Base-by-base conservation (phyloP, 2,113 vertebrate species). In the Apeltes quadracus region DNA sequence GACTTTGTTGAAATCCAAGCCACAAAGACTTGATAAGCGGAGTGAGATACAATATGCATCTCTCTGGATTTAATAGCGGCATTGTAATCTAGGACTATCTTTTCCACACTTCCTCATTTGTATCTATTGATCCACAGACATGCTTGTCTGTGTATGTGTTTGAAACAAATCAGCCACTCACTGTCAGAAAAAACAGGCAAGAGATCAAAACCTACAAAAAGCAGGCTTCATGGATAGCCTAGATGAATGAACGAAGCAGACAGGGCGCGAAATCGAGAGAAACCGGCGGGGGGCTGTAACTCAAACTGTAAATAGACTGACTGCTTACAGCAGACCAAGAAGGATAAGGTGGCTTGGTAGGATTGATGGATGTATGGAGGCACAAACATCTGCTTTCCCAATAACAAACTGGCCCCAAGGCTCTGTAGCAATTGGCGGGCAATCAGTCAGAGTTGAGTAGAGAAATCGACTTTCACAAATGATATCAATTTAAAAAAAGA, bases 321-420 rank as follows among this genome's bases (percentile, higher is more conserved):
- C 55, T 38, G 23, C 59, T 76, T 65, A 69, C 54, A 62, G 69
- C 25, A 63, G 53, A 27, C 25, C 12, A 16, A 41, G 62, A 32
- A n/a, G 48, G 25, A 23, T 48, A 0, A 27, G 69, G 2, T 20
- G 39, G 41, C n/a, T 69, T 55, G 69, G 77, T 44, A 54, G 57
- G 48, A n/a, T n/a, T n/a, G n/a, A 75, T 41, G 46, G 64, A 80
- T 53, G 32, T 38, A 82, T 53, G 53, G 73, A 70, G 78, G 76
- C 75, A 71, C 59, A 75, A 77, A 74, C 81, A 84, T 81, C 70
- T 87, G 72, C 75, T 82, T 32, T 61, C 57, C 56, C 32, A 48
- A 68, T 77, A 85, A 78, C 80, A 82, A 87, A 78, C 54, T 0
- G 67, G 57, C 50, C 61, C 61, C 2, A 27, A 81, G 61, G 78